Evolutionary conservation across 1,140 invertebrate genomes (phyloP), one percentile per base, ranked within the genome.

Genomic region (Drosophila micromelanica): DNA sequence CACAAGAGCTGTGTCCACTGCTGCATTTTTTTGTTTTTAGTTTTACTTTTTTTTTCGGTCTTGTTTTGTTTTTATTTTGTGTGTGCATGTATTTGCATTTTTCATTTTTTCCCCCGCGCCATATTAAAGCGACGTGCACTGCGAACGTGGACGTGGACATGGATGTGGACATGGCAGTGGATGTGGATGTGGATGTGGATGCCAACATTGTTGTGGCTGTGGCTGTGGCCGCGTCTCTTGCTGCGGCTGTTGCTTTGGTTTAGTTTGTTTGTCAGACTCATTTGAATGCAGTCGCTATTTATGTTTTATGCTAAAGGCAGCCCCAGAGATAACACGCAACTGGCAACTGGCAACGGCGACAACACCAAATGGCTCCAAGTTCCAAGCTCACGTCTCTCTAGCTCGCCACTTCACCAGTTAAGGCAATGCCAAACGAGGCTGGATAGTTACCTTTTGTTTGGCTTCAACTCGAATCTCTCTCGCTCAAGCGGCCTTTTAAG

Each of bases 271-370:
- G 79, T 89, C 75, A 70, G 76, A 79, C 82, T 87, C 82, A 86
- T 86, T 87, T 87, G 84, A 87, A 87, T 87, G 82, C 76, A 87
- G 75, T 89, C 77, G 79, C 82, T 89, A 87, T 87, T 87, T 87
- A 82, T 87, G 82, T 89, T 89, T 87, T 87, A 89, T 87, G 82
- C 84, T 87, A 89, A 87, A 89, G 82, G 69, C 80, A 73, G 68
- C 64, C 70, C 42, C 61, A 59, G 55, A 76, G 77, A 76, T 80
- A 80, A 80, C 78, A 78, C 75, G 65, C 75, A 78, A 78, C 75
- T 17, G 42, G 51, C 65, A 23, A 54, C 42, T 54, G 51, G 57
- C 63, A 15, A 55, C 56, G 63, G 55, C 67, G 51, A 70, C 72
- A 69, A 63, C 65, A 69, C 51, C 65, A 61, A 54, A 37, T 54